Percentiles rank a stretch among this genome's conserved stretches.
Conservation (phyloP, 2,113 vertebrate genomes). For the Tupaia chinensis region DNA sequence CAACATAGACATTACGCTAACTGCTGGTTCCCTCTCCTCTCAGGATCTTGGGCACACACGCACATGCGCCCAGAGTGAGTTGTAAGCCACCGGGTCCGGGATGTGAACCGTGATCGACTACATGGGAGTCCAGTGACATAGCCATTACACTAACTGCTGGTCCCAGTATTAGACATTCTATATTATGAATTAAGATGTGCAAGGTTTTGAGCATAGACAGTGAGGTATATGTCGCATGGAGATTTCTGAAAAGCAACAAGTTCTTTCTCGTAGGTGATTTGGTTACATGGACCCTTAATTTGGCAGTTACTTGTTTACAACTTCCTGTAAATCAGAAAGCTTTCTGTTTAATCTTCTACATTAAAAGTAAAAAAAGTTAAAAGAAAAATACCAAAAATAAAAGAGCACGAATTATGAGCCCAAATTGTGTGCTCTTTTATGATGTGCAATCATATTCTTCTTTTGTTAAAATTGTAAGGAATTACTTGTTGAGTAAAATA, state of each 20-base stretch:
- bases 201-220: neutral
- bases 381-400: too few relatives aligned
- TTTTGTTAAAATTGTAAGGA: slow-evolving; percentile 26
- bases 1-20: too few relatives aligned
- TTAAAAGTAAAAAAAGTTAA: neutral
- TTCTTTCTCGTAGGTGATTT: slow-evolving; percentile 25
- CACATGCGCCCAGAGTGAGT: too few relatives aligned
- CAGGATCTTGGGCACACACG: too few relatives aligned
- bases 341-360: slow-evolving; percentile 40
- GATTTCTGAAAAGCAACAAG: slow-evolving; percentile 32
- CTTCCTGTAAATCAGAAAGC: slow-evolving; percentile 28
- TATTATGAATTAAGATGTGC: neutral
- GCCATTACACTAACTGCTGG: too few relatives aligned
- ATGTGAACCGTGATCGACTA: too few relatives aligned
- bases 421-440: neutral
- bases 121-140: too few relatives aligned
- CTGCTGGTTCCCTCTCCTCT: too few relatives aligned
- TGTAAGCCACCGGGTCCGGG: too few relatives aligned
- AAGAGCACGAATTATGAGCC: neutral
- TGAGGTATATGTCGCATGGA: neutral
- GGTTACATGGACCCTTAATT: slow-evolving; percentile 19
- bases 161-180: neutral
- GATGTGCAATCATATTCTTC: neutral
- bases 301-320: slow-evolving; percentile 46
- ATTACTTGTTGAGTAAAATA: neutral